A percentile compares a stretch with the other conserved stretches of the same genome.
Conservation (phyloP, 2,888 invertebrate genomes). For the Agonum fuliginosum region DNA sequence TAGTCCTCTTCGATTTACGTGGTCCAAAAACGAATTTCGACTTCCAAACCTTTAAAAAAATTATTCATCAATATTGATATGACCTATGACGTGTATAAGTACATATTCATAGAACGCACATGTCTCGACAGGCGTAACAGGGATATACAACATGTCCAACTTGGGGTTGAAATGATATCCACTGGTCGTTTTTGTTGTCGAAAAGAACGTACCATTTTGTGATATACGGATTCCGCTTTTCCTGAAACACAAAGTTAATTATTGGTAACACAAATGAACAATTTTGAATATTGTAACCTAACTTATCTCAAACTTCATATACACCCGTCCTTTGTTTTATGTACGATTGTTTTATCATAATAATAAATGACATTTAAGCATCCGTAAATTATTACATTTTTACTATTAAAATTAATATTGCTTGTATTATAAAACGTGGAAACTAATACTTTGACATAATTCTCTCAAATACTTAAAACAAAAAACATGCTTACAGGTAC, state of each 20-base stretch:
- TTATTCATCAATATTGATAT: slow-evolving; percentile 33
- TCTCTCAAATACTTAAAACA: too few species aligned
- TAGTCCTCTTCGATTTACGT: slow-evolving; percentile 69
- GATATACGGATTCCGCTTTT: slow-evolving; percentile 64
- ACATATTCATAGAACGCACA: slow-evolving; percentile 71
- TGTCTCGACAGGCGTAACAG: slow-evolving; percentile 76
- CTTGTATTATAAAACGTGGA: too few species aligned
- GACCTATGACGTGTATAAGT: not conserved
- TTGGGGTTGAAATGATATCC: slow-evolving; percentile 67
- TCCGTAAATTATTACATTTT: too few species aligned
- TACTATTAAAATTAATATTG: too few species aligned
- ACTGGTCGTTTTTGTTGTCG: slow-evolving; percentile 65
- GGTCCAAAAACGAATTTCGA: slow-evolving; percentile 69
- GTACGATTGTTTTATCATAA: too few species aligned
- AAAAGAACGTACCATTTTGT: slow-evolving; percentile 68
- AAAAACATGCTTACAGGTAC: not conserved
- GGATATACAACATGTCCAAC: slow-evolving; percentile 72
- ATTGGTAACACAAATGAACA: too few species aligned
- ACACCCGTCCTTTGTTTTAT: too few species aligned
- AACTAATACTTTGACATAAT: too few species aligned
- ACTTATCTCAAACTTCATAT: too few species aligned
- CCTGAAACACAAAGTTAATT: slow-evolving; percentile 61
- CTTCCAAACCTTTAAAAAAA: slow-evolving; percentile 69
- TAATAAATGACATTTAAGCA: too few species aligned
- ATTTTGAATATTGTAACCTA: too few species aligned